Base-by-base conservation (phyloP, 2,113 vertebrate species). In the Ceyx margarethae region DNA sequence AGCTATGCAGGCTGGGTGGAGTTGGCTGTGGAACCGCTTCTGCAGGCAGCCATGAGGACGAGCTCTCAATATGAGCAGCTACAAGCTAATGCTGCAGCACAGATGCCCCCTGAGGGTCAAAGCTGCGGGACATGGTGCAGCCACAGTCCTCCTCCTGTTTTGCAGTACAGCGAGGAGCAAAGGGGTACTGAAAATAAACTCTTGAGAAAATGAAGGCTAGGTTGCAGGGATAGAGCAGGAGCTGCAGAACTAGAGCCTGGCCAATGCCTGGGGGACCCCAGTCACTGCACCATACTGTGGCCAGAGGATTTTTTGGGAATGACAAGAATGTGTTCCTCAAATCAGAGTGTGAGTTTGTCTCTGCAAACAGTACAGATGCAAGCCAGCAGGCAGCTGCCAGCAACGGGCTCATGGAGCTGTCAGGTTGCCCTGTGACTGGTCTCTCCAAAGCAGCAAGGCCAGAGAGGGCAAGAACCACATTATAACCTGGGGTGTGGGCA, bases 211-310 rank as follows among this genome's bases (percentile, higher is more conserved):
- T 12, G 85, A 80, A 95, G 77, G 73, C 51, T 4, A 2, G 61
- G 33, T 22, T 1, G 1, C 28, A 60, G 29, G 60, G 22, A 81
- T 58, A 64, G 43, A 80, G 56, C 60, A 72, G 50, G 28, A 83
- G 56, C 22, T 57, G 66, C 60, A 51, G 54, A 71, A 33, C 11
- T 53, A 75, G 53, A 81, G 61, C 53, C 48, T 3, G 6, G 42
- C 42, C 2, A 2, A 2, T 20, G 21, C 72, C 33, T 5, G 3
- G 33, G 46, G 42, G 51, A 62, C 37, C 9, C 17, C 58, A 61
- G 81, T 25, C 67, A 35, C 12, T 20, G 37, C 0, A 0, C 35
- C 1, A 5, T 68, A 77, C 46, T 65, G 54, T 0, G 0, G 16
- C 11, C 60, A 15, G 22, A 56, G 46, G 31, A 40, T 83, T 93